Evolutionary conservation across 2,113 vertebrate species (phyloP).

Genomic region (Sterna hirundo): DNA sequence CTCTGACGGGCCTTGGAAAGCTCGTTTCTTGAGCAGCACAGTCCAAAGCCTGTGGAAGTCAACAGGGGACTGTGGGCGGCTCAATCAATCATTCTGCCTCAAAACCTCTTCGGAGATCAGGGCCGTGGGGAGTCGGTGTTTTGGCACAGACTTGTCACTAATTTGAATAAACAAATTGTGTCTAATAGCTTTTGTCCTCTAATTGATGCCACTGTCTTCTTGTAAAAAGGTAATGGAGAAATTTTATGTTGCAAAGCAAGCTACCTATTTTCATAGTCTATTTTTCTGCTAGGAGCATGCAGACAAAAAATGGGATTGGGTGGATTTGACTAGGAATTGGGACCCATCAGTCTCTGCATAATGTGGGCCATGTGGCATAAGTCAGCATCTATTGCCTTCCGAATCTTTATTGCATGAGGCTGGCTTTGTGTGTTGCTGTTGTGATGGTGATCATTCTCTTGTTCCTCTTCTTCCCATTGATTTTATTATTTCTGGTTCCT

Average conservation of each 20-base stretch:
- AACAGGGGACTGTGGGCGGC: neutral
- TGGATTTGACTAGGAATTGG: neutral
- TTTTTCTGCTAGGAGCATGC: neutral
- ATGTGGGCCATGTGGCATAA: fast-evolving
- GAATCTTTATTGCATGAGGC: neutral
- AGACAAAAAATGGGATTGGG: neutral
- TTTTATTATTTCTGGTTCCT: neutral
- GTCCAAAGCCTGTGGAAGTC: neutral
- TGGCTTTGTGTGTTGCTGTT: neutral
- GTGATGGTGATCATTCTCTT: neutral
- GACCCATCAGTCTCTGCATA: neutral
- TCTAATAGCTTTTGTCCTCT: neutral
- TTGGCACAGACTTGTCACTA: neutral
- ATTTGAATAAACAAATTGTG: conserved; percentile 11
- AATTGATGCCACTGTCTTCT: neutral
- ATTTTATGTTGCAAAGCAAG: neutral
- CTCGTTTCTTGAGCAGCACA: neutral
- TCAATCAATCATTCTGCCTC: neutral
- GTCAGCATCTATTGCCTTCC: fast-evolving
- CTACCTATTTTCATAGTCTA: neutral
- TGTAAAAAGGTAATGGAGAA: neutral
- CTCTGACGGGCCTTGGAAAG: neutral
- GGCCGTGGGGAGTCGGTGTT: neutral
- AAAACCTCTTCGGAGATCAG: neutral
- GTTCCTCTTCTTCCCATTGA: neutral